These are phyloP conservation scores for Muraenolepis orangiensis DNA, from an alignment of 2,797 vertebrate species.

Conservation along the genomic window DNA sequence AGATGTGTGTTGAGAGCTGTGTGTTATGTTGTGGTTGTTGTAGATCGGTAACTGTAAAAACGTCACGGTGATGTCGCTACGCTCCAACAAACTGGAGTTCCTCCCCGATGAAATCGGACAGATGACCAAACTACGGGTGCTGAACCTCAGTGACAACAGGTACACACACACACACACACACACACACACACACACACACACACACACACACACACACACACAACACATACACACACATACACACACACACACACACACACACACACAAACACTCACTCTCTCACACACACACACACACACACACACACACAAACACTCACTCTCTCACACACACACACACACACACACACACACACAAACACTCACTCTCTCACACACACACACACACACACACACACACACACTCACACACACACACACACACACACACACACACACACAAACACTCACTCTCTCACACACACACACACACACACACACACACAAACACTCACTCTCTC, in stretches of 20 bases:
- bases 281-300: too few species aligned
- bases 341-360: constrained; percentile 12
- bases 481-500: too few species aligned
- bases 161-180: constrained; percentile 51
- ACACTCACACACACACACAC: constrained; percentile 8
- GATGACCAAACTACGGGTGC: constrained; percentile 96
- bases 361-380: constrained; percentile 9
- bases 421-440: constrained; percentile 19
- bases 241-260: constrained; percentile 2
- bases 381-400: constrained; percentile 35
- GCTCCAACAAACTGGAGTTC: constrained; percentile 97
- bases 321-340: constrained; percentile 87
- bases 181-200: constrained; percentile 12
- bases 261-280: too few species aligned
- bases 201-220: constrained; percentile 11
- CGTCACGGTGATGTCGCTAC: constrained; percentile 96
- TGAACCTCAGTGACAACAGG: constrained; percentile 99
- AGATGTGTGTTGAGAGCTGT: too few species aligned
- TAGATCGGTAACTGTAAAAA: constrained; percentile 99
- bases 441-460: too few species aligned
- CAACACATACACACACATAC: constrained; percentile 82
- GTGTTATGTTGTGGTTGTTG: constrained; percentile 34
- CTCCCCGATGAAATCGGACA: constrained; percentile 98
- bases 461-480: constrained; percentile 35
- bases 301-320: background rate